Conservation (phyloP, 2,113 vertebrate genomes). For the Isurus oxyrinchus region DNA sequence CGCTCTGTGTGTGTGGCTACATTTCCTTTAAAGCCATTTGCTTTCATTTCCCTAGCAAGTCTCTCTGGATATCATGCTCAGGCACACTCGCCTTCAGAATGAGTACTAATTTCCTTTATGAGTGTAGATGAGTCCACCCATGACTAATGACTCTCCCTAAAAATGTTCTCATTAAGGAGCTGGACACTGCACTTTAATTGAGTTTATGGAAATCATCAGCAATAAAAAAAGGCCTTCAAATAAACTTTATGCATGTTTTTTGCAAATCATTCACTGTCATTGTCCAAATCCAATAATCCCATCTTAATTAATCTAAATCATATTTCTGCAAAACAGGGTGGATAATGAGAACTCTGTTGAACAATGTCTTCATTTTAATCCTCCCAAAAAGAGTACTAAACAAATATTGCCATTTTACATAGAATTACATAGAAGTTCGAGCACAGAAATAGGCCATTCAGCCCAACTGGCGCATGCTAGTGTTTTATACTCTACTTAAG, state of each 20-base stretch:
- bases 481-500: too few relatives aligned
- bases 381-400: background rate
- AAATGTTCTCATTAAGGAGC: background rate
- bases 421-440: background rate
- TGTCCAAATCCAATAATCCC: background rate
- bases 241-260: background rate
- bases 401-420: background rate
- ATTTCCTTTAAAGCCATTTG: background rate
- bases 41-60: background rate
- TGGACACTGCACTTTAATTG: background rate
- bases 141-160: background rate
- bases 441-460: background rate
- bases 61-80: background rate
- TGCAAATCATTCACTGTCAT: background rate
- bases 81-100: background rate
- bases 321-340: background rate
- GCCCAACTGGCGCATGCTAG: too few relatives aligned
- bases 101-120: background rate
- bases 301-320: background rate
- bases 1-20: background rate
- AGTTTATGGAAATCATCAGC: background rate
- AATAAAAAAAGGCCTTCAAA: background rate
- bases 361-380: background rate
- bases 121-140: background rate
- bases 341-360: background rate